Evolutionary conservation across 2,888 invertebrate species (phyloP), one percentile per base, ranked within the genome.

Genomic region (Agapostemon virescens): DNA sequence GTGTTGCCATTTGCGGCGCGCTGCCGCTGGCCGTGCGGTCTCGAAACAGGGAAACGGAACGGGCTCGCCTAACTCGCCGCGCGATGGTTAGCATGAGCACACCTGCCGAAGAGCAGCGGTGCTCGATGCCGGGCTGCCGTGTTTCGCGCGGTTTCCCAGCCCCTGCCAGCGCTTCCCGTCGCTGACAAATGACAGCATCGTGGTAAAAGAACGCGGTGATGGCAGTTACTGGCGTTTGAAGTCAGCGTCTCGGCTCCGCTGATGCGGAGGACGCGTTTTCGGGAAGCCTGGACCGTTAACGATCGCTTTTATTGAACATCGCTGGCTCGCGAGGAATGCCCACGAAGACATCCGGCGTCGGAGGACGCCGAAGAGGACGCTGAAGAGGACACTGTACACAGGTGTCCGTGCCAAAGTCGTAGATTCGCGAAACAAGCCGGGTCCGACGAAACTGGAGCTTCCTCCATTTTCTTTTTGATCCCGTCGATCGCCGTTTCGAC

Each of bases 1-100:
- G 85, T 63, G 77, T 79, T 79, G 75, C 71, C 69, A 74, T 63
- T n/a, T n/a, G n/a, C 36, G 33, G 42, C n/a, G 38, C n/a, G 49
- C 7, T 26, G 42, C 23, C 30, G 30, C 40, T 7, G 26, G 42
- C n/a, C n/a, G n/a, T 33, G 49, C 49, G n/a, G n/a, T n/a, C 49
- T 49, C 49, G 6, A 4, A n/a, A 49, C 49, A 49, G 49, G 11
- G n/a, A n/a, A 49, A 33, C 33, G 61, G 61, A 61, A 61, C 33
- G 11, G 20, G 33, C 61, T 6, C 61, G 20, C 15, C 0, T 13
- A 2, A 20, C 17, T 61, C n/a, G 3, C 49, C n/a, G n/a, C n/a
- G n/a, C n/a, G n/a, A n/a, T n/a, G n/a, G n/a, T n/a, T n/a, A n/a
- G n/a, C n/a, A n/a, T n/a, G n/a, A n/a, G n/a, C n/a, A n/a, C n/a